phyloP scores from a whole-genome alignment of 2,113 vertebrate genomes.

The Romanogobio albipinnatus region DNA sequence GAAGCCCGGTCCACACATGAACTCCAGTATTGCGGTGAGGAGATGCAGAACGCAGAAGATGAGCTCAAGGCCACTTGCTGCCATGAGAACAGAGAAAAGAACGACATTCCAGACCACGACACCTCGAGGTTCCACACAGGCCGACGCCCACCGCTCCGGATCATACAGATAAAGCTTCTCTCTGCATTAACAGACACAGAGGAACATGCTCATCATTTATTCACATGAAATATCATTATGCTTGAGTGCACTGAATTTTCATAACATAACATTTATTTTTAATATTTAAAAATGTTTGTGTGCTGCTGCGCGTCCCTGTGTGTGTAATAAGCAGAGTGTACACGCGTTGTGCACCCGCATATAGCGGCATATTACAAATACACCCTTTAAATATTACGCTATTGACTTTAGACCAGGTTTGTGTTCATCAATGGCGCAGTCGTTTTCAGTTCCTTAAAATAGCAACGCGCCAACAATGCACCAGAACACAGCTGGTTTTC shows the following conservation, averaged over 20 bases:
- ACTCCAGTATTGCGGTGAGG: slow-evolving; percentile 66
- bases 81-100: slow-evolving; percentile 72
- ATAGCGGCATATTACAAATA: no score
- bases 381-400: no score
- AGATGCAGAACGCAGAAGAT: slow-evolving; percentile 69
- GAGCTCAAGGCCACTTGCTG: slow-evolving; percentile 64
- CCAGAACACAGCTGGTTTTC: no score
- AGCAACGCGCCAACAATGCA: no score
- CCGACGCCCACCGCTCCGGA: slow-evolving; percentile 62
- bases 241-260: not conserved
- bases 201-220: not conserved
- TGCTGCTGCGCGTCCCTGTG: no score
- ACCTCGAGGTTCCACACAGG: slow-evolving; percentile 66
- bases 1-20: slow-evolving; percentile 66
- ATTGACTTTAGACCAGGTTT: no score
- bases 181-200: slow-evolving; percentile 8
- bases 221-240: not conserved
- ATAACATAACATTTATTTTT: no score
- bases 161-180: slow-evolving; percentile 67
- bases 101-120: slow-evolving; percentile 76
- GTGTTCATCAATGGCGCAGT: no score
- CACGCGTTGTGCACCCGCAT: no score
- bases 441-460: no score
- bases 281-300: no score
- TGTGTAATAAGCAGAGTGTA: no score